These are phyloP conservation scores for Tachysurus vachellii DNA, from an alignment of 2,113 vertebrate genomes.

Conservation along the genomic window DNA sequence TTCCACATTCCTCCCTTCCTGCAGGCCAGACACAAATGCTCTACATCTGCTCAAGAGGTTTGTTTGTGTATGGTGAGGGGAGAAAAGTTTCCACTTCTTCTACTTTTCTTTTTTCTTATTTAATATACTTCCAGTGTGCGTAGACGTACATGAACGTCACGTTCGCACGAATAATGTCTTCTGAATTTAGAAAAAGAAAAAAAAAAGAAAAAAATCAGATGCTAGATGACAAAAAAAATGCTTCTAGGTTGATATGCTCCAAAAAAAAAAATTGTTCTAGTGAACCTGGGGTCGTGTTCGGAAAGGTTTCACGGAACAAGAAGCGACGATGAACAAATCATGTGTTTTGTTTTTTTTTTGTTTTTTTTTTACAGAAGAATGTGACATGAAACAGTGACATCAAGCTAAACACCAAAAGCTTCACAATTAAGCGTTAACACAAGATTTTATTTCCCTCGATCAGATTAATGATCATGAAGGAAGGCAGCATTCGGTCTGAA, in stretches of 20 bases:
- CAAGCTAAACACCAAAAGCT: background rate
- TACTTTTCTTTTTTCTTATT: background rate
- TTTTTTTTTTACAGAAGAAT: background rate
- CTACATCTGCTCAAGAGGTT: conserved; percentile 53
- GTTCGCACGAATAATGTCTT: background rate
- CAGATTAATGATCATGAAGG: background rate
- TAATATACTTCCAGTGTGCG: background rate
- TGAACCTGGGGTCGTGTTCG: too few relatives aligned
- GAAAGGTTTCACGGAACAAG: background rate
- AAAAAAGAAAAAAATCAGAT: background rate
- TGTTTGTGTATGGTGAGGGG: conserved; percentile 26
- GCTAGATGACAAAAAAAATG: background rate
- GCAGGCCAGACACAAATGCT: conserved; percentile 54
- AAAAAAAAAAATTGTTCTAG: background rate
- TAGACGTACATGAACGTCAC: background rate
- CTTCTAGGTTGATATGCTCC: too few relatives aligned
- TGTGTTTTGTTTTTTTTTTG: too few relatives aligned
- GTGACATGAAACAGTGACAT: background rate
- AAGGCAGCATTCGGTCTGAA: background rate
- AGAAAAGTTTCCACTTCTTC: background rate
- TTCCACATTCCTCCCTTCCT: conserved; percentile 60
- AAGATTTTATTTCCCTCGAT: background rate
- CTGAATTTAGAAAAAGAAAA: background rate
- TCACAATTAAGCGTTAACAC: background rate
- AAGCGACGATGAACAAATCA: background rate